A percentile compares a stretch with the other conserved stretches of the same genome.
These are phyloP conservation scores for Prietella phreatophila DNA, from an alignment of 2,113 vertebrate species.

Conservation along the genomic window DNA sequence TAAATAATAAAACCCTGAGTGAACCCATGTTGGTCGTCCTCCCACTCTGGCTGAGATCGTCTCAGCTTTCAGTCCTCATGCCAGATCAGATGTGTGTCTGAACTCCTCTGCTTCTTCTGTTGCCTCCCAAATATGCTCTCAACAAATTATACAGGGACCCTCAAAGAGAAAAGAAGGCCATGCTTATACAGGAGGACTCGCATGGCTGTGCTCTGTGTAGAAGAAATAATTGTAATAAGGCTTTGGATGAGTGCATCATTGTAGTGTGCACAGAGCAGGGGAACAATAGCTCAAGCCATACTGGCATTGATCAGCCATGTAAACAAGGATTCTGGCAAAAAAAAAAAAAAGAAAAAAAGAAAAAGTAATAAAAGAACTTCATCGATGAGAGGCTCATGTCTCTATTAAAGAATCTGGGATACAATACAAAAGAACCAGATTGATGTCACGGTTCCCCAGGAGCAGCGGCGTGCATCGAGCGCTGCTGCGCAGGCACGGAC, in stretches of 20 bases:
- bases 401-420: slow-evolving; percentile 45
- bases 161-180: slow-evolving; percentile 31
- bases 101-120: slow-evolving; percentile 54
- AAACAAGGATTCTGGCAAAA: slow-evolving; percentile 51
- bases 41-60: slow-evolving; percentile 53
- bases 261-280: slow-evolving; percentile 49
- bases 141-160: slow-evolving; percentile 62
- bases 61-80: slow-evolving; percentile 53
- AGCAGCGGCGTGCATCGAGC: no score
- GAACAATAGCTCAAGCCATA: slow-evolving; percentile 55
- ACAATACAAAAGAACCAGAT: slow-evolving; percentile 30
- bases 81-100: slow-evolving; percentile 67
- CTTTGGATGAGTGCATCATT: slow-evolving; percentile 56
- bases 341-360: slow-evolving; percentile 33
- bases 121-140: slow-evolving; percentile 62
- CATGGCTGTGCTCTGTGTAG: slow-evolving; percentile 64
- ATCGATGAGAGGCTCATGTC: slow-evolving; percentile 48
- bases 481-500: no score
- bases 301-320: slow-evolving; percentile 55
- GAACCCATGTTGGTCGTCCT: slow-evolving; percentile 53
- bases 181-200: slow-evolving; percentile 58
- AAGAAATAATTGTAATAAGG: slow-evolving; percentile 60
- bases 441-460: no score
- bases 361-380: slow-evolving; percentile 15
- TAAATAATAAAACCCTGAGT: slow-evolving; percentile 52